phyloP scores from a whole-genome alignment of 2,113 vertebrate genomes.

The Etheostoma cragini region DNA sequence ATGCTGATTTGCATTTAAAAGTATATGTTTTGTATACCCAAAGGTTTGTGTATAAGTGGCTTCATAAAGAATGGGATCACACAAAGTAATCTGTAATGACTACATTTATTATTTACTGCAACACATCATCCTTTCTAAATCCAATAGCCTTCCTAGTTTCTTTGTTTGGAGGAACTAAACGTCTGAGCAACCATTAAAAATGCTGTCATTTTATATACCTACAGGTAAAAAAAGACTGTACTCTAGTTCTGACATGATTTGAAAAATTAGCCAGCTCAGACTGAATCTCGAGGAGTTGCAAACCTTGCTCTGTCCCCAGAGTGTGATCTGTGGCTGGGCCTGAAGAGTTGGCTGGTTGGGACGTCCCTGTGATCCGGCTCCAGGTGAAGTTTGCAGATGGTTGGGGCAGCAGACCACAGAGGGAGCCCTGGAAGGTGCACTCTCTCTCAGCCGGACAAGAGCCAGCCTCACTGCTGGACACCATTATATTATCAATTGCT shows the following conservation, averaged over 20 bases:
- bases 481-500: conserved; percentile 76
- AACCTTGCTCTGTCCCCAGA: conserved; percentile 81
- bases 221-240: background rate
- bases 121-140: background rate
- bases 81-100: background rate
- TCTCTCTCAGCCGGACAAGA: conserved; percentile 82
- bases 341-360: conserved; percentile 64
- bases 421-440: conserved; percentile 84
- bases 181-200: background rate
- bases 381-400: conserved; percentile 68
- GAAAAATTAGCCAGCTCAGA: background rate
- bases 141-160: background rate
- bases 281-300: background rate
- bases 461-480: conserved; percentile 58
- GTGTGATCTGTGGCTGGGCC: conserved; percentile 81
- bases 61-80: background rate
- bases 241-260: background rate
- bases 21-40: background rate
- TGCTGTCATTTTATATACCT: background rate
- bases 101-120: background rate
- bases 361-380: conserved; percentile 69
- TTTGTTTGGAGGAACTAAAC: background rate
- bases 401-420: conserved; percentile 78
- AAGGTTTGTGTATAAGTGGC: background rate
- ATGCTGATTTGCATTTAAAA: background rate